Evolutionary conservation across 2,113 vertebrate species (phyloP).

Genomic region (Megaceryle maxima): DNA sequence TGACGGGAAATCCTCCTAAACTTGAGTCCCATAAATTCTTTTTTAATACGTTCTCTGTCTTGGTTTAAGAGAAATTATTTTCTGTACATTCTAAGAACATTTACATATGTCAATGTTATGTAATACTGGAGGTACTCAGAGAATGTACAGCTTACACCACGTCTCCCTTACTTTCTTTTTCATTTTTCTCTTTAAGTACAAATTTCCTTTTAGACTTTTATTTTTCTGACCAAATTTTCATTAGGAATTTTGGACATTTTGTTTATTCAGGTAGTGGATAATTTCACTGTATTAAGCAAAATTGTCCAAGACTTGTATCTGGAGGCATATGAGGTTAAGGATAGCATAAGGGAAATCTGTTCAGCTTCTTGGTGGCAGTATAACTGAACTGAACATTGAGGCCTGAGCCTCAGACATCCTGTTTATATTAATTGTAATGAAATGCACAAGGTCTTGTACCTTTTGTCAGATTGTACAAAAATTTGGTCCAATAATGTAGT

Average conservation of each 20-base stretch:
- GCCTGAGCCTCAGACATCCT: background rate
- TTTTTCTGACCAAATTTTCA: background rate
- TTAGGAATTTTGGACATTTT: background rate
- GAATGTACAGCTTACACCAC: background rate
- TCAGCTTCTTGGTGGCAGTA: background rate
- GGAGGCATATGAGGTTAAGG: constrained; percentile 3
- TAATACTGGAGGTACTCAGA: constrained; percentile 9
- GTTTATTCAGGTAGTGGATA: background rate
- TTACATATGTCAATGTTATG: background rate
- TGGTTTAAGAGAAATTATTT: background rate
- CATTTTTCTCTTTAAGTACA: background rate
- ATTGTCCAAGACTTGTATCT: background rate
- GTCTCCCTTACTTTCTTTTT: background rate
- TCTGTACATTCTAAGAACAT: background rate
- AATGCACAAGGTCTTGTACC: background rate
- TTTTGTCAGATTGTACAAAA: constrained; percentile 20
- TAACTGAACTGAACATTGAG: constrained; percentile 1
- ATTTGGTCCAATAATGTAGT: background rate
- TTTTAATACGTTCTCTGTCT: background rate
- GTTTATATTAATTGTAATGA: constrained; percentile 12
- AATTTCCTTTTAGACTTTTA: background rate
- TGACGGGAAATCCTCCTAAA: background rate
- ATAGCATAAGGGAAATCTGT: constrained; percentile 48
- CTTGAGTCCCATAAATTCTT: background rate
- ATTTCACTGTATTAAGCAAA: background rate